Percentiles rank a stretch among this genome's conserved stretches.
Evolutionary conservation across 2,888 invertebrate species (phyloP).

Genomic region (Ormyrus nitidulus): DNA sequence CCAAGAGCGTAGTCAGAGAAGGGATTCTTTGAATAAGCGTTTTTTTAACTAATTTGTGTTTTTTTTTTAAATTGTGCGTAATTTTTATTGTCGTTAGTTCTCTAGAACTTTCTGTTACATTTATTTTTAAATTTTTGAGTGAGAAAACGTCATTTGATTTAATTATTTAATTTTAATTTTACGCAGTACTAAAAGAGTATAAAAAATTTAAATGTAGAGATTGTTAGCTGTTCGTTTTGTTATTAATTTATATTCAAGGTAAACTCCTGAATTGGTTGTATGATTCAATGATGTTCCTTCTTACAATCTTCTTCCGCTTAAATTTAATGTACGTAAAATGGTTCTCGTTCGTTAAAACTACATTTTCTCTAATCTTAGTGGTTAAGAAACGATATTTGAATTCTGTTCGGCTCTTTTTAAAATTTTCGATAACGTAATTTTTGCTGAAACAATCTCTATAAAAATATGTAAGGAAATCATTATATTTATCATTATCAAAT

Average conservation of each 20-base stretch:
- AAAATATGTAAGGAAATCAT: slow-evolving; percentile 19
- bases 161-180: slow-evolving; percentile 6
- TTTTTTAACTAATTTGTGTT: slow-evolving; percentile 8
- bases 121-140: slow-evolving; percentile 25
- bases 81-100: slow-evolving; percentile 33
- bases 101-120: slow-evolving; percentile 36
- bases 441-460: slow-evolving; percentile 29
- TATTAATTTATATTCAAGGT: slow-evolving; percentile 22
- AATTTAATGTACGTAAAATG: slow-evolving; percentile 22
- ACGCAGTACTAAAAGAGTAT: slow-evolving; percentile 1
- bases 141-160: slow-evolving; percentile 12
- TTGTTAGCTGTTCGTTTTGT: slow-evolving; percentile 21
- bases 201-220: slow-evolving; percentile 19
- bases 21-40: background rate
- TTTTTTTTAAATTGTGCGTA: slow-evolving; percentile 28
- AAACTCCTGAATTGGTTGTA: slow-evolving; percentile 5
- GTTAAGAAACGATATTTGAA: background rate
- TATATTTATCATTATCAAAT: background rate
- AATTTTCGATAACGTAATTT: slow-evolving; percentile 24
- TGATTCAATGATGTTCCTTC: slow-evolving; percentile 28
- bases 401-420: slow-evolving; percentile 22
- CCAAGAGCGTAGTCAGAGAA: slow-evolving; percentile 65
- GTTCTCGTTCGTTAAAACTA: slow-evolving; percentile 20
- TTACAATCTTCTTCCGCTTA: slow-evolving; percentile 37
- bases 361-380: slow-evolving; percentile 18